Evolutionary conservation across 2,888 invertebrate genomes (phyloP).

Genomic region (Pachycephus smyrnensis): DNA sequence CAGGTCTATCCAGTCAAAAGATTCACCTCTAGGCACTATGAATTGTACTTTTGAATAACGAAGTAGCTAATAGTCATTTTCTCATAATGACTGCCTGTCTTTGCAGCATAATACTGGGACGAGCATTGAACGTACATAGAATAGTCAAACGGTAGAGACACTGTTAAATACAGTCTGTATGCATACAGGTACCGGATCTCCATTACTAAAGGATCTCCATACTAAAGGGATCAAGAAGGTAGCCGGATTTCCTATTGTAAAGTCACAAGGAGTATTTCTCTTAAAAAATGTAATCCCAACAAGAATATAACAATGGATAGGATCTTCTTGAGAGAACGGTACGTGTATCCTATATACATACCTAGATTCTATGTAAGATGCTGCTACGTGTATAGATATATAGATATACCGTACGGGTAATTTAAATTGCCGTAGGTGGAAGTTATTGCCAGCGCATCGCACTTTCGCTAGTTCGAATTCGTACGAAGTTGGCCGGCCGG

Average conservation of each 20-base stretch:
- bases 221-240: neutral
- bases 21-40: neutral
- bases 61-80: neutral
- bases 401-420: neutral
- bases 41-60: neutral
- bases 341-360: too few species aligned
- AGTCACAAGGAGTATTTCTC: neutral
- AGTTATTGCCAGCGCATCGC: neutral
- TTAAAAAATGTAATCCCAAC: neutral
- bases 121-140: neutral
- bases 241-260: neutral
- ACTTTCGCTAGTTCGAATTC: neutral
- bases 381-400: neutral
- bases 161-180: neutral
- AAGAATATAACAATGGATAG: neutral
- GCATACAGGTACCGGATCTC: neutral
- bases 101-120: neutral
- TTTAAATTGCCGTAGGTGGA: neutral
- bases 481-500: neutral
- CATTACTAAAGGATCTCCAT: neutral
- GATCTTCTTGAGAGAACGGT: neutral
- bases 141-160: neutral
- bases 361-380: neutral
- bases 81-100: neutral
- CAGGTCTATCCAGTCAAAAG: neutral